phyloP scores from a whole-genome alignment of 2,888 invertebrate species.

The Leptopilina drosophilae region DNA sequence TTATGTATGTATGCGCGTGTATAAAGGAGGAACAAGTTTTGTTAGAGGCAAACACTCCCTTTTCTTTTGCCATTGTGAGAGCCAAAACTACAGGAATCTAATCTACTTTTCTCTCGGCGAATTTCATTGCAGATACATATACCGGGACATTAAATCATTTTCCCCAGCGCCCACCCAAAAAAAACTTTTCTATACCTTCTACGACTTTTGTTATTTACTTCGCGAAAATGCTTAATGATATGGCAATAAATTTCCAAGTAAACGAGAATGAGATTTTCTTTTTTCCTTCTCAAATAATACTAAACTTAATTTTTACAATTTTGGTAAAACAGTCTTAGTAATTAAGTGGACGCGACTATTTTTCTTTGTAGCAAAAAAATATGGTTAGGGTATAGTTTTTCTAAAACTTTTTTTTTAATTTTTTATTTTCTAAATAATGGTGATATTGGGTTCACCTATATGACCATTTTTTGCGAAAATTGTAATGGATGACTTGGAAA shows the following conservation, averaged over 20 bases:
- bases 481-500: too few relatives aligned
- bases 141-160: slow-evolving; percentile 24
- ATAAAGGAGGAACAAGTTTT: slow-evolving; percentile 16
- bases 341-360: too few relatives aligned
- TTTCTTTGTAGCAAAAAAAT: too few relatives aligned
- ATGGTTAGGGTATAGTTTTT: too few relatives aligned
- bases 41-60: neutral
- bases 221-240: neutral
- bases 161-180: neutral
- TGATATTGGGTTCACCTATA: too few relatives aligned
- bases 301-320: too few relatives aligned
- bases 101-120: slow-evolving; percentile 15
- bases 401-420: too few relatives aligned
- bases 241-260: neutral
- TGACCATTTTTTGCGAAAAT: too few relatives aligned
- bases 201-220: slow-evolving; percentile 5
- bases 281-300: too few relatives aligned
- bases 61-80: neutral
- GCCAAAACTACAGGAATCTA: slow-evolving; percentile 33
- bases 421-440: too few relatives aligned
- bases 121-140: slow-evolving; percentile 4
- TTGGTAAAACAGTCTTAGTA: too few relatives aligned
- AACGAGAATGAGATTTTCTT: neutral
- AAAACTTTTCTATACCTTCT: neutral
- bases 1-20: too few relatives aligned